phyloP scores from a whole-genome alignment of 2,888 invertebrate species.

The Melipona beecheii region DNA sequence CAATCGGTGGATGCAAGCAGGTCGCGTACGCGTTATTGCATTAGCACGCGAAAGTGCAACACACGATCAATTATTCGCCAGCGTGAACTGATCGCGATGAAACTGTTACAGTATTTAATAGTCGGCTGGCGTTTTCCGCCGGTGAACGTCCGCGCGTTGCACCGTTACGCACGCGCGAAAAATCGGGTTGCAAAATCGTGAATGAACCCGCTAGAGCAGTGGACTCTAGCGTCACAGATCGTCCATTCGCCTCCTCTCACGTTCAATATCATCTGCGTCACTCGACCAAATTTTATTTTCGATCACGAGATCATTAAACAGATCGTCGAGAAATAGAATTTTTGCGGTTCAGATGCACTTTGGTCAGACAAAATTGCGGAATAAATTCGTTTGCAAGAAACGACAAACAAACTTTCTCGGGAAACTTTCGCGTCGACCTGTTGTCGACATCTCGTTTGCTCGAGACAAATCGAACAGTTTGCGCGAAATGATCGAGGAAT shows the following conservation, averaged over 20 bases:
- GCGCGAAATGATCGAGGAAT: too few relatives aligned
- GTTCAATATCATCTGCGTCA: not conserved
- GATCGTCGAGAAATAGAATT: not conserved
- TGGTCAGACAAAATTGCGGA: too few relatives aligned
- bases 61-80: slow-evolving; percentile 51
- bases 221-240: not conserved
- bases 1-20: slow-evolving; percentile 38
- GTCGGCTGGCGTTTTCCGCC: slow-evolving; percentile 42
- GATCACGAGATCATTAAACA: too few relatives aligned
- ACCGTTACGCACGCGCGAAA: slow-evolving; percentile 34
- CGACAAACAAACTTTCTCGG: too few relatives aligned
- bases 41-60: slow-evolving; percentile 54
- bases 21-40: slow-evolving; percentile 44
- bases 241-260: not conserved
- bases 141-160: slow-evolving; percentile 7
- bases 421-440: too few relatives aligned
- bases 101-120: slow-evolving; percentile 57
- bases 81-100: slow-evolving; percentile 42
- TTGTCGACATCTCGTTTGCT: too few relatives aligned
- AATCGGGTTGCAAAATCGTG: slow-evolving; percentile 17
- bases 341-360: too few relatives aligned
- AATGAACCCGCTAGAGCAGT: slow-evolving; percentile 4
- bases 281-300: too few relatives aligned
- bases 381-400: too few relatives aligned
- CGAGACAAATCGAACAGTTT: too few relatives aligned